A percentile compares a stretch with the other conserved stretches of the same genome.
Conservation (phyloP, 1,140 invertebrate species). For the Lepidostoma basale region DNA sequence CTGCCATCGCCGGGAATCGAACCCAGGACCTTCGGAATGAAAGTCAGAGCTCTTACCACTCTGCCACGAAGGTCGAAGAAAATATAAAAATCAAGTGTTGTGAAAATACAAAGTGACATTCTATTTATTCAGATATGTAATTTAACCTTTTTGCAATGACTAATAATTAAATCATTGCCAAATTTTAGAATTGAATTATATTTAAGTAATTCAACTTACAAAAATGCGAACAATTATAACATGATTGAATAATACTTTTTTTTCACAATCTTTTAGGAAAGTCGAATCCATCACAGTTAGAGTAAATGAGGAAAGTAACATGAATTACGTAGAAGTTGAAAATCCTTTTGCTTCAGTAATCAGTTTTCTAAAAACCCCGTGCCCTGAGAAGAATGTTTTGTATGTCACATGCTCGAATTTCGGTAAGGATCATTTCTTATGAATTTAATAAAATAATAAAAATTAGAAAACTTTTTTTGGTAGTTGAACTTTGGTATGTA, state of each 20-base stretch:
- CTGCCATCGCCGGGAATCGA: too few species aligned
- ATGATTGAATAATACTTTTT: background rate
- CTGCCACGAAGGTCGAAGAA: too few species aligned
- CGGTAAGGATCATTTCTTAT: constrained; percentile 61
- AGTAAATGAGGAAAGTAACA: constrained; percentile 50
- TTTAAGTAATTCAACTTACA: too few species aligned
- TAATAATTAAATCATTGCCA: too few species aligned
- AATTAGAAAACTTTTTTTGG: background rate
- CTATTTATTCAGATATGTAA: too few species aligned
- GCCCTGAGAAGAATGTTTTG: constrained; percentile 77
- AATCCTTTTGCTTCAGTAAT: constrained; percentile 81
- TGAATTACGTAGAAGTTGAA: constrained; percentile 70
- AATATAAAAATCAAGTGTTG: too few species aligned
- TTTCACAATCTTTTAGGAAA: constrained; percentile 47
- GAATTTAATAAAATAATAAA: background rate
- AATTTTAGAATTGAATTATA: too few species aligned
- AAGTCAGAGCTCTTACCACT: too few species aligned
- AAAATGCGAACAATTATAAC: background rate
- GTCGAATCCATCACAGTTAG: constrained; percentile 49
- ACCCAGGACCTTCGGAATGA: too few species aligned
- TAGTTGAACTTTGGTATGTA: background rate
- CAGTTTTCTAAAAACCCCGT: constrained; percentile 76
- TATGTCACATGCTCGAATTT: constrained; percentile 78
- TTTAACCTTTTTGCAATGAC: too few species aligned
- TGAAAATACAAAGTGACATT: too few species aligned